Evolutionary conservation across 2,113 vertebrate genomes (phyloP), one percentile per base, ranked within the genome.

Genomic region (Festucalex cinctus): DNA sequence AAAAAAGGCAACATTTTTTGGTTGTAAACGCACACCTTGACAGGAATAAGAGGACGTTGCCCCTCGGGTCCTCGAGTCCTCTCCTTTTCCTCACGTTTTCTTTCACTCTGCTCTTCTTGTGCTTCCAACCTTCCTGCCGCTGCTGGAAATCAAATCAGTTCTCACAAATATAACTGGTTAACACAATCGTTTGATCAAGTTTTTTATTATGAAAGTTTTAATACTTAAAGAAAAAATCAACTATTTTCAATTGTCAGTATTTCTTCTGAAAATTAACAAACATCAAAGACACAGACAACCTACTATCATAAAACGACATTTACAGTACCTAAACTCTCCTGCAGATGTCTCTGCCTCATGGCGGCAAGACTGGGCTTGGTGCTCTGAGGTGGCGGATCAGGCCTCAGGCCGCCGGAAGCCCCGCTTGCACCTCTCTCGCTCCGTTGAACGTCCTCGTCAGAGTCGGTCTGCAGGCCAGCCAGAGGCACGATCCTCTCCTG

Each of bases 241-340:
- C 37, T 8, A 16, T 14, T 43, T 4, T 43, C 41, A 43, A 9
- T n/a, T n/a, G n/a, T n/a, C n/a, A n/a, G 13, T 13, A 43, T 43
- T 43, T 44, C 41, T 49, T 49, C 20, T n/a, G 46, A 53, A 20
- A 20, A 48, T 19, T 24, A 24, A 24, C n/a, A 53, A 53, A 5
- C 4, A 53, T 24, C 7, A 53, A 14, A 54, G 22, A 1, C 4
- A 35, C 19, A 60, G 8, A 13, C 4, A 16, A 2, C 24, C 53
- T 13, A 32, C n/a, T 37, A 28, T 41, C 14, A 32, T 6, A n/a
- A 3, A 44, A 36, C 9, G 41, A 12, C 7, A 57, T 3, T 1
- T 74, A 81, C 76, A 88, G 76, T 92, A 92, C 91, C 91, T 66
- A 84, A 77, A 73, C 81, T 88, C 48, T 89, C 91, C 90, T 88